Base-by-base conservation (phyloP, 2,797 vertebrate genomes). In the Zalophus californianus region DNA sequence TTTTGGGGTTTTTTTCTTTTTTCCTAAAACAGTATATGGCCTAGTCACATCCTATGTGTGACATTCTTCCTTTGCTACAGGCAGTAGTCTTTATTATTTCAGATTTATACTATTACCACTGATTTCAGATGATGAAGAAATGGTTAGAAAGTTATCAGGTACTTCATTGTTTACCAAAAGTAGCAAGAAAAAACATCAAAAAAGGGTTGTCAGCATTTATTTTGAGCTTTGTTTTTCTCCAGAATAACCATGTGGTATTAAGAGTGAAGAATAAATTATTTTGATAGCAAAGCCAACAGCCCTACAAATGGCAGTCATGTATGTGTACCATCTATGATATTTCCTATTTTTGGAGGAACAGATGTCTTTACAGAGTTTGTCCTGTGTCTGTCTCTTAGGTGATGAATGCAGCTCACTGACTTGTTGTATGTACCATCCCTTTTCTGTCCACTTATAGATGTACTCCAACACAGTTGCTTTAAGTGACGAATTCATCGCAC, bases 401-500 rank as follows among this genome's bases (percentile, higher is more conserved):
- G 87, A 98, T 98, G 96, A 97, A 97, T 98, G 80, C 97, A 98
- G 96, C 97, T 98, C 98, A 98, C 99, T 99, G 99, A 99, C 98
- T 93, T 98, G 98, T 92, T 98, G 94, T 99, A 85, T 99, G 98
- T 99, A 99, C 98, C 98, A 98, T 98, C 98, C 98, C 98, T 99
- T 99, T 99, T 99, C 99, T 99, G 98, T 99, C 99, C 98, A 98
- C 97, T 99, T 99, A 98, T 99, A 99, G 99, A 99, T 99, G 99
- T 99, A 99, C 99, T 99, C 99, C 99, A 99, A 99, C 99, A 99
- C 99, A 97, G 99, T 99, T 98, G 99, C 99, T 98, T 99, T 99
- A 99, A 99, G 99, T 99, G 99, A 99, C 98, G 99, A 99, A 99
- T 99, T 99, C 99, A 99, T 99, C 99, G 99, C 99, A 98, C 99